phyloP scores from a whole-genome alignment of 2,113 vertebrate genomes.

The Hoplias malabaricus region DNA sequence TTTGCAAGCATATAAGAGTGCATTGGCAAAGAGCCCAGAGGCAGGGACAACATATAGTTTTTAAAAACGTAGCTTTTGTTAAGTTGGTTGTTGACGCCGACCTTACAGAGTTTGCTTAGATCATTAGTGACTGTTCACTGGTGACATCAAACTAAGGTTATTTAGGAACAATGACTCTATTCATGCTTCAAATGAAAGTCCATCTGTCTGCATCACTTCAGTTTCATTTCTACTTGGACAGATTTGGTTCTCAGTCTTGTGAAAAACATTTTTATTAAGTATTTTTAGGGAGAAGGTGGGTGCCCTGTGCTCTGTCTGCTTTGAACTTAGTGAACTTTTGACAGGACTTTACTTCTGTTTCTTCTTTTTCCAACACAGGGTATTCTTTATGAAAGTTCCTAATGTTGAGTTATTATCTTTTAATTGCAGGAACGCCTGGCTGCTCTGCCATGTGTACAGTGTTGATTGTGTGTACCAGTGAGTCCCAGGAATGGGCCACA shows the following conservation, averaged over 20 bases:
- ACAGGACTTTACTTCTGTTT: background rate
- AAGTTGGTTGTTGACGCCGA: background rate
- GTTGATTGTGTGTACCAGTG: conserved; percentile 68
- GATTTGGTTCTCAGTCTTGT: background rate
- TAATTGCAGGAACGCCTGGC: conserved; percentile 44
- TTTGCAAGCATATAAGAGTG: background rate
- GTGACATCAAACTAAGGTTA: background rate
- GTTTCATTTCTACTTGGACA: conserved; percentile 12
- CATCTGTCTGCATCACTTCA: background rate
- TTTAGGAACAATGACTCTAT: conserved; percentile 21
- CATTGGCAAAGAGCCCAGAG: background rate
- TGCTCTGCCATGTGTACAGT: conserved; percentile 50
- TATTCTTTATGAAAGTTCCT: background rate
- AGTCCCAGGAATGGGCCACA: conserved; percentile 71
- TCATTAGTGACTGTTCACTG: background rate
- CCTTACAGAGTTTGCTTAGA: background rate
- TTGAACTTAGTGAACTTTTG: background rate
- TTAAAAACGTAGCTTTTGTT: background rate
- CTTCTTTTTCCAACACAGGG: background rate
- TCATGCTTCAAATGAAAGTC: conserved; percentile 11
- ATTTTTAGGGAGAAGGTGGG: conserved; percentile 1
- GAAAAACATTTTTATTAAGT: background rate
- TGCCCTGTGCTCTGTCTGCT: background rate
- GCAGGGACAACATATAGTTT: background rate
- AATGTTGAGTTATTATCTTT: background rate